Evolutionary conservation across 2,113 vertebrate genomes (phyloP).

Genomic region (Himantopus leucocephalus): DNA sequence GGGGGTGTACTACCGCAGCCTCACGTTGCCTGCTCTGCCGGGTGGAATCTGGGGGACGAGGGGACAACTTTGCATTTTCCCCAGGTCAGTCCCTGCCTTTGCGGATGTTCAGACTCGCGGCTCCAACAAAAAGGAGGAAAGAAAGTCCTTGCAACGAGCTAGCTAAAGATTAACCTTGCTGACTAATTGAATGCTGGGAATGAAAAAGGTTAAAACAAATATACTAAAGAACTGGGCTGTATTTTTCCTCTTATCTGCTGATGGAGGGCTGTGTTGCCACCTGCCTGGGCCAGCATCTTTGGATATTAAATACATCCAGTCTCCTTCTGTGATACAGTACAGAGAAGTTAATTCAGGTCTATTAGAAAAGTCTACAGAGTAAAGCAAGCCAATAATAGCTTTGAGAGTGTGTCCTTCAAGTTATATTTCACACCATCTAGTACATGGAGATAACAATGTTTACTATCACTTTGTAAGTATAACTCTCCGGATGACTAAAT

Average conservation of each 20-base stretch:
- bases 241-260: neutral
- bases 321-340: neutral
- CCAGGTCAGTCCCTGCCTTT: neutral
- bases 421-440: slow-evolving; percentile 7
- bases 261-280: neutral
- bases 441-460: slow-evolving; percentile 53
- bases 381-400: neutral
- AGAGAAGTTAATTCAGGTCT: neutral
- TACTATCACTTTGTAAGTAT: neutral
- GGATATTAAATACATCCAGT: neutral
- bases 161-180: slow-evolving; percentile 59
- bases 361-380: neutral
- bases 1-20: neutral
- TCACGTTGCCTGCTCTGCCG: accelerated
- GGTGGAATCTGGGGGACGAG: neutral
- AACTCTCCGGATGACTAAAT: slow-evolving; percentile 12
- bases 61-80: neutral
- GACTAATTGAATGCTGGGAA: neutral
- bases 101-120: neutral
- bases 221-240: neutral
- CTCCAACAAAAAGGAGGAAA: neutral
- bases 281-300: neutral
- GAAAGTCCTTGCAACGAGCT: neutral
- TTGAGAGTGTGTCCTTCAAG: neutral
- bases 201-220: neutral